Percentiles rank a stretch among this genome's conserved stretches.
Evolutionary conservation across 2,888 invertebrate species (phyloP).

Genomic region (Exocentrus adspersus): DNA sequence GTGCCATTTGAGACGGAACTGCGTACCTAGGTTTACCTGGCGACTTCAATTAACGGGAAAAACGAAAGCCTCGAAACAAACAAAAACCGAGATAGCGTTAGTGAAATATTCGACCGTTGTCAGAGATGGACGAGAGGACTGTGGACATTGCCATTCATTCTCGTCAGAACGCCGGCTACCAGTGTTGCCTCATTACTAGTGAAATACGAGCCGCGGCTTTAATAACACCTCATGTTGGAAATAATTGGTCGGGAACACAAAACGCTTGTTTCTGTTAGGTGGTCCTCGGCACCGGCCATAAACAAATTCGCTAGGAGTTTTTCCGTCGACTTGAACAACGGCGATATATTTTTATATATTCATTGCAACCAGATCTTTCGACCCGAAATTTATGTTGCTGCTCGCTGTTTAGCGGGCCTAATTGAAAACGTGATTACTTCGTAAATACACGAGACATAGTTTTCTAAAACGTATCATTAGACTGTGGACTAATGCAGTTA

Average conservation of each 20-base stretch:
- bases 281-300: slow-evolving; percentile 46
- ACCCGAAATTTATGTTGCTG: not conserved
- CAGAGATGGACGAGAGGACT: slow-evolving; percentile 40
- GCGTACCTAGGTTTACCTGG: slow-evolving; percentile 16
- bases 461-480: too few relatives aligned
- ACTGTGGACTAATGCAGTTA: too few relatives aligned
- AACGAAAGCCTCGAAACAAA: slow-evolving; percentile 14
- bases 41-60: slow-evolving; percentile 15
- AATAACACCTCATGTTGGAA: slow-evolving; percentile 61
- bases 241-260: slow-evolving; percentile 61
- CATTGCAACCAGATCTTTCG: not conserved
- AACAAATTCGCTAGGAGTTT: slow-evolving; percentile 22
- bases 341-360: slow-evolving; percentile 16
- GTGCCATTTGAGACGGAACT: slow-evolving; percentile 6
- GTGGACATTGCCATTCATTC: slow-evolving; percentile 51
- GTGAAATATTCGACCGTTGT: slow-evolving; percentile 45
- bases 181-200: slow-evolving; percentile 60
- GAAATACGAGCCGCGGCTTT: slow-evolving; percentile 60
- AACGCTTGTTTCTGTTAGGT: slow-evolving; percentile 60
- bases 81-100: slow-evolving; percentile 25
- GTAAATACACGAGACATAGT: too few relatives aligned
- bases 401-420: not conserved
- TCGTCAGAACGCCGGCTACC: slow-evolving; percentile 56
- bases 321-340: slow-evolving; percentile 2
- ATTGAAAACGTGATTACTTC: not conserved